These are phyloP conservation scores for Gobius niger DNA, from an alignment of 2,113 vertebrate species.

Conservation along the genomic window DNA sequence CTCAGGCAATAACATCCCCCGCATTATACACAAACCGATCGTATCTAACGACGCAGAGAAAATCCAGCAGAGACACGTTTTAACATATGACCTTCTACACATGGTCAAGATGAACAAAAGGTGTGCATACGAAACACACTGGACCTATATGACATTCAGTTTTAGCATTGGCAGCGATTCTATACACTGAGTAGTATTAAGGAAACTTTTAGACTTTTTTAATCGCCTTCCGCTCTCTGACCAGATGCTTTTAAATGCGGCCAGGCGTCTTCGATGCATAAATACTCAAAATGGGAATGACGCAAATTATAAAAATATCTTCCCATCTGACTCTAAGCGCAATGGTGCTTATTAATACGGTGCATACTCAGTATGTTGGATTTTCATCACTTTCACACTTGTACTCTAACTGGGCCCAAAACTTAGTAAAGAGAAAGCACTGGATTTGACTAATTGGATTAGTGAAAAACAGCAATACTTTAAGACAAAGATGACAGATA, in stretches of 20 bases:
- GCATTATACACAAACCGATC: conserved; percentile 25
- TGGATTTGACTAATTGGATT: no score
- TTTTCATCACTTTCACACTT: no score
- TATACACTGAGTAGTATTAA: no score
- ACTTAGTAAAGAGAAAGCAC: no score
- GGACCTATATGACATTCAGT: not conserved
- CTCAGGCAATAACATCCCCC: conserved; percentile 18
- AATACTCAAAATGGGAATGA: conserved; percentile 35
- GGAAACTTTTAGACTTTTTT: no score
- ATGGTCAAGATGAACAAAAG: not conserved
- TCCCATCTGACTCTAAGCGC: not conserved
- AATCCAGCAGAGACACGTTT: not conserved
- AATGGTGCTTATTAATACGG: no score
- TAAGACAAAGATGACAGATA: no score
- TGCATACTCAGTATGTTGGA: no score
- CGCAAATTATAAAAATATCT: conserved; percentile 36
- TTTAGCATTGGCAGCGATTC: no score
- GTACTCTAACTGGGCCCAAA: no score
- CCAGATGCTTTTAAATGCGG: conserved; percentile 22
- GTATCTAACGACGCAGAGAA: conserved; percentile 8
- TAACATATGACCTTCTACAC: not conserved
- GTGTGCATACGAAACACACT: not conserved
- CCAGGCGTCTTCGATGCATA: conserved; percentile 25
- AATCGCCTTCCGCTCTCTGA: conserved; percentile 4
- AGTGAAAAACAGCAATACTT: no score